Conservation (phyloP, 2,113 vertebrate species). For the Saiga tatarica region DNA sequence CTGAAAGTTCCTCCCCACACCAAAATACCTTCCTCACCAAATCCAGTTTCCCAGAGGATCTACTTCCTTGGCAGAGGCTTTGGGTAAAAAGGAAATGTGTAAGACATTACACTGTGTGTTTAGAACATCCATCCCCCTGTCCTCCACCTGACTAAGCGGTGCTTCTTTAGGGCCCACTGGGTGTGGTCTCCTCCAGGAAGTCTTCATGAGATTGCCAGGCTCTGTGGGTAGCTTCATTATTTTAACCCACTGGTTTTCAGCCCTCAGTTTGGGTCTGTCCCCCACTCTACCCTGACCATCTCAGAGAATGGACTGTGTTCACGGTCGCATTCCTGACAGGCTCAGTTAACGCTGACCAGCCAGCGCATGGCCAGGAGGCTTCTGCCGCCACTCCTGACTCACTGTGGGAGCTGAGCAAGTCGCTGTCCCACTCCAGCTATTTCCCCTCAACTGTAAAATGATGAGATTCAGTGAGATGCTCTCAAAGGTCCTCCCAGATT, state of each 20-base stretch:
- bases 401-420: background rate
- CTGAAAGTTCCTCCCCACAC: background rate
- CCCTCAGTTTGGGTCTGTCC: background rate
- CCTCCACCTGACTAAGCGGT: background rate
- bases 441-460: background rate
- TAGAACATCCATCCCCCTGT: background rate
- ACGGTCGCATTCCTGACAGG: background rate
- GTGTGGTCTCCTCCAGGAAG: background rate
- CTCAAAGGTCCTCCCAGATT: background rate
- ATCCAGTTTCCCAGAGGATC: background rate
- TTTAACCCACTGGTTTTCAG: background rate
- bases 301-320: background rate
- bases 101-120: background rate
- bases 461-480: background rate
- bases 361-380: rapidly evolving
- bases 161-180: background rate
- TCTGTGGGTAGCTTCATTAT: background rate
- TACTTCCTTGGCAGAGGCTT: background rate
- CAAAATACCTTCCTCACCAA: background rate
- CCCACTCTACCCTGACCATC: background rate
- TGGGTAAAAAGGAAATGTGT: background rate
- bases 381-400: background rate
- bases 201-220: background rate
- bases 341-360: background rate
- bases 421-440: background rate